Base-by-base conservation (phyloP, 1,140 invertebrate genomes). In the Monochamus saltuarius region DNA sequence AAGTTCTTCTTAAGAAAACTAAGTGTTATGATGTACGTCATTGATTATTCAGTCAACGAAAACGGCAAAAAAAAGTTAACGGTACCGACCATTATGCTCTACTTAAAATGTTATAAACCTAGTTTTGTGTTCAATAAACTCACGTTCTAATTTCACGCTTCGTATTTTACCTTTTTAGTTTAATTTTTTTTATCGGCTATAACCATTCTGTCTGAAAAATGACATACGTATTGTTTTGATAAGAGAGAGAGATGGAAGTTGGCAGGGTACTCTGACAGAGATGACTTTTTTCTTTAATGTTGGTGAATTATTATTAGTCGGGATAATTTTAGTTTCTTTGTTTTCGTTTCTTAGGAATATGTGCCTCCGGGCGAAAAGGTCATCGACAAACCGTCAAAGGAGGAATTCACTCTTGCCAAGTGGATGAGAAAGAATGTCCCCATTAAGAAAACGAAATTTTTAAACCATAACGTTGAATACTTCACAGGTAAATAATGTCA, bases 401-500 rank as follows among this genome's bases (percentile, higher is more conserved):
- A 95, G 46, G 94, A 98, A 77, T 96, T 95, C 79, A 84, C 86
- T 0, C 84, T 98, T 17, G 95, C 94, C 0, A 96, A 95, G 78
- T 98, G 93, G 89, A 79, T 99, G 43, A 88, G 91, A 47, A 90
- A 91, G 61, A 95, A 97, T 80, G 88, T 95, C 11, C 94, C 92
- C 11, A 90, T 87, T 7, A 97, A 97, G 78, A 94, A 94, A 75
- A 97, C 94, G 0, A 98, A 95, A 79, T 95, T 98, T 73, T 82
- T 95, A 43, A 92, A 92, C 70, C 95, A 98, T 77, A 91, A 95
- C 80, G 96, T 99, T 0, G 91, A 97, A 77, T 97, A 98, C 80
- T 99, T 99, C 68, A 94, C 93, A 67, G 94, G 94, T 88, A 83
- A 73, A 9, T 17, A 34, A n/a, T n/a, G n/a, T n/a, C n/a, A n/a